Evolutionary conservation across 2,113 vertebrate genomes (phyloP).

Genomic region (Rhabdornis inornatus): DNA sequence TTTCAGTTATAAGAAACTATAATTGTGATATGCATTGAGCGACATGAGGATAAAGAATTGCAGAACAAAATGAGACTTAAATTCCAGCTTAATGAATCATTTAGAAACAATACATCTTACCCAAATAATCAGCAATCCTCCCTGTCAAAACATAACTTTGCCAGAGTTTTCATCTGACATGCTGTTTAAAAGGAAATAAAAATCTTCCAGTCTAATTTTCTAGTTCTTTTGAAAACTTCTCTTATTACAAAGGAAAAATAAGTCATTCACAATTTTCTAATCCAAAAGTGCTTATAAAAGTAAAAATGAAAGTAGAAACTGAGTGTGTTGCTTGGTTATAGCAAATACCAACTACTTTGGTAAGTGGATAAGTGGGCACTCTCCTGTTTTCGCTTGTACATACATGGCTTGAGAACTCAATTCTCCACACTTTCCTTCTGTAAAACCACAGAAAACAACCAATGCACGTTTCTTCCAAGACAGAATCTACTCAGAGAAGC

Average conservation of each 20-base stretch:
- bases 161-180: not conserved
- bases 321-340: not conserved
- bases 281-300: not conserved
- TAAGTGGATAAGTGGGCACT: not conserved
- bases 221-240: not conserved
- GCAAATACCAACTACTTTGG: not conserved
- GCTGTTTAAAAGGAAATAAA: not conserved
- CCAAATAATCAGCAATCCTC: constrained; percentile 25
- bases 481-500: not conserved
- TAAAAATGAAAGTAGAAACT: not conserved
- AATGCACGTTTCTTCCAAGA: not conserved
- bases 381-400: not conserved
- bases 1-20: constrained; percentile 14
- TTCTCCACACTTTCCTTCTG: not conserved
- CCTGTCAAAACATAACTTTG: constrained; percentile 32
- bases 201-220: not conserved
- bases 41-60: not conserved
- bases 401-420: not conserved
- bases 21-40: not conserved
- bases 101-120: constrained; percentile 24
- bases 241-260: not conserved
- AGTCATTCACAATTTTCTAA: not conserved
- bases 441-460: not conserved
- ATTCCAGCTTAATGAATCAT: constrained; percentile 18
- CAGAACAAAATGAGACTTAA: constrained; percentile 16